Base-by-base conservation (phyloP, 2,113 vertebrate genomes). In the Cromileptes altivelis region DNA sequence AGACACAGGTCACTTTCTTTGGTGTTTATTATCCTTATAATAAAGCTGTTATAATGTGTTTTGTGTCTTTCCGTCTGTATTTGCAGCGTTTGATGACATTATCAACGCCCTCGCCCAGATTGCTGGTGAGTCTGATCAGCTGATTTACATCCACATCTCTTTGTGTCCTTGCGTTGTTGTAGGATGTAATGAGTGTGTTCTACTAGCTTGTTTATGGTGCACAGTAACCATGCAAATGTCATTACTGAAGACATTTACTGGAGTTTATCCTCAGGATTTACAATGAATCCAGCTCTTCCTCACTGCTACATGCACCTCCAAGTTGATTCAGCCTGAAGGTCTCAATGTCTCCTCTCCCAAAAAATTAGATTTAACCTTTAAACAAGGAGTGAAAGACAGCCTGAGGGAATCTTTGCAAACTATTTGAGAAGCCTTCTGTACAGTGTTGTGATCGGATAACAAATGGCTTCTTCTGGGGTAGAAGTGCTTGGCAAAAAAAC, bases 21-120 rank as follows among this genome's bases (percentile, higher is more conserved):
- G 14, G 1, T 18, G 17, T 27, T 40, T 0, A 6, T n/a, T 64
- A 0, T 6, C 23, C 4, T 40, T 13, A 1, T 21, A 3, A 19
- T 23, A 19, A 10, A 42, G 2, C 6, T 6, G 1, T 75, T 13
- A 1, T 50, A 14, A 56, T n/a, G 19, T n/a, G 14, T 62, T 62
- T 57, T 8, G 4, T 15, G 2, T 64, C 1, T 27, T 27, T 57
- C 33, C 77, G 8, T 62, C 25, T 79, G 60, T 77, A 23, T 86
- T 81, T 70, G 12, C 91, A 99, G 98, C 97, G 80, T 99, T 98
- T 77, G 97, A 99, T 9, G 97, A 99, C 84, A 96, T 99, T 92
- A 95, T 99, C 47, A 90, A 97, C 57, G 97, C 96, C 55, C 78
- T 99, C 90, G 97, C 97, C 11, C 90, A 91, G 70, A 91, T 96